phyloP scores from a whole-genome alignment of 2,797 vertebrate species.

The Nyctibius grandis region DNA sequence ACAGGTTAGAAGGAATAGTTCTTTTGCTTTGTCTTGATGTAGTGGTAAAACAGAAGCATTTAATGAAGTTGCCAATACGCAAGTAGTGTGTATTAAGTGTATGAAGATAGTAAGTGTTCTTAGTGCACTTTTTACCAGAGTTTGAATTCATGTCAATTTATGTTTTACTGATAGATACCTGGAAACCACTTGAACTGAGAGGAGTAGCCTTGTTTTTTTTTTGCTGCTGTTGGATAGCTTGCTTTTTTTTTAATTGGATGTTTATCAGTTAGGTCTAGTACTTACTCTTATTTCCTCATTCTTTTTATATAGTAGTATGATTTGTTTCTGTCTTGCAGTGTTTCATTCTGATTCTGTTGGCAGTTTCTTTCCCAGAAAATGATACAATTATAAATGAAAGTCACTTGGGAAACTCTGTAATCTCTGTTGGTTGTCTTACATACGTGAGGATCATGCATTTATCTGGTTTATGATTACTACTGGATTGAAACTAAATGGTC shows the following conservation, averaged over 20 bases:
- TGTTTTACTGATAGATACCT: neutral
- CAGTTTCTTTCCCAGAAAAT: neutral
- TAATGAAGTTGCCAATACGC: neutral
- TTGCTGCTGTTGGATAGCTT: neutral
- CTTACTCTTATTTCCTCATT: neutral
- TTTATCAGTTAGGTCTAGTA: neutral
- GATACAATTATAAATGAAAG: neutral
- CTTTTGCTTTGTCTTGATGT: neutral
- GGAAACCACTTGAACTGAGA: neutral
- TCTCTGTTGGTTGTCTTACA: neutral
- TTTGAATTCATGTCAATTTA: neutral
- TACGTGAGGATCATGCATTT: neutral
- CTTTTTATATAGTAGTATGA: neutral
- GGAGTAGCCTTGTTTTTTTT: neutral
- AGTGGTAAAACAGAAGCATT: neutral
- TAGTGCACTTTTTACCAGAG: neutral
- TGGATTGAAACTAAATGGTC: neutral
- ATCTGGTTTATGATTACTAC: neutral
- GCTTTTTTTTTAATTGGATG: neutral
- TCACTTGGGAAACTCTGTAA: neutral
- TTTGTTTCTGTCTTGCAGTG: neutral
- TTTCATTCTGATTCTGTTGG: neutral
- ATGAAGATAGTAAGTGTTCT: neutral
- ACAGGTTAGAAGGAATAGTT: neutral
- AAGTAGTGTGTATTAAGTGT: neutral